A percentile compares a stretch with the other conserved stretches of the same genome.
These are phyloP conservation scores for Caranx melampygus DNA, from an alignment of 2,113 vertebrate genomes.

Conservation along the genomic window DNA sequence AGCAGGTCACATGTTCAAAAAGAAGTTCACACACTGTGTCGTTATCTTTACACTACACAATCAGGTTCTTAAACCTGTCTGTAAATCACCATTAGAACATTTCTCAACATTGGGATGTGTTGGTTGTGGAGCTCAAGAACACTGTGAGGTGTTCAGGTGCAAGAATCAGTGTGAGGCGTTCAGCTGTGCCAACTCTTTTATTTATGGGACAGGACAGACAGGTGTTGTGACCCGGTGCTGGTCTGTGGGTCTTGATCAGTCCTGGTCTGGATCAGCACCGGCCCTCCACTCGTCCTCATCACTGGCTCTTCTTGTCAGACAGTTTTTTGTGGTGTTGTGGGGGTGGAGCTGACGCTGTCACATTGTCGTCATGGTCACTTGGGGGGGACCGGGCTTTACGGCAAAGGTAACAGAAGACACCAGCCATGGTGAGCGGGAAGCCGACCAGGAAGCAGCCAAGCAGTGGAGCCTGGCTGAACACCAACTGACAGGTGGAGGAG, in stretches of 20 bases:
- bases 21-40: no score
- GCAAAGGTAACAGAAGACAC: constrained; percentile 24
- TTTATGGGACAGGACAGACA: neutral
- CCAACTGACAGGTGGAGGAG: neutral
- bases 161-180: neutral
- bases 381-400: neutral
- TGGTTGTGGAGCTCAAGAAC: no score
- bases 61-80: no score
- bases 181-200: neutral
- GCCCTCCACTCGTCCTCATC: neutral
- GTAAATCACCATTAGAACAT: no score
- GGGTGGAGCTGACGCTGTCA: fast-evolving
- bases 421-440: constrained; percentile 83
- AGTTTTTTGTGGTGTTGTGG: neutral
- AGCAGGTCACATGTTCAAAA: no score
- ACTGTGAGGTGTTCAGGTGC: no score
- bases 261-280: neutral
- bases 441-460: constrained; percentile 89
- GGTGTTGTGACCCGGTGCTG: neutral
- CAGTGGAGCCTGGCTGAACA: constrained; percentile 87
- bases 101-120: no score
- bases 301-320: constrained; percentile 50
- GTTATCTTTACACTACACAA: no score
- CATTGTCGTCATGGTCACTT: neutral
- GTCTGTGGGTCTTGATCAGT: neutral